Base-by-base conservation (phyloP, 2,888 invertebrate species). In the Dasysyrphus albostriatus region DNA sequence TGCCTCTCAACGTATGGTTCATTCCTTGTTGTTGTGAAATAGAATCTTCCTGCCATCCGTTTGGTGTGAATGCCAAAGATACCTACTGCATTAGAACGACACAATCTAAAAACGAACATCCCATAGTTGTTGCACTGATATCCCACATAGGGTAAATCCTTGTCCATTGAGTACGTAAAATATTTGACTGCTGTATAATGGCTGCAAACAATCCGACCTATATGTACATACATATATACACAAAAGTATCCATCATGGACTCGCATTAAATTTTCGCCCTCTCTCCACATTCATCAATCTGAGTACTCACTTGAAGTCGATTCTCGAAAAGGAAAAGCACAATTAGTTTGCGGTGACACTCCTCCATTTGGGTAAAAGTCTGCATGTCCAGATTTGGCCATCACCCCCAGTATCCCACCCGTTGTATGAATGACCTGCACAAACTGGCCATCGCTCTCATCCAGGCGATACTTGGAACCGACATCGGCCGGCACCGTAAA, bases 301-400 rank as follows among this genome's bases (percentile, higher is more conserved):
- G 75, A 75, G 63, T 75, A 89, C 90, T 90, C 82, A 92, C 92
- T 92, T 77, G 90, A 90, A 70, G 90, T 91, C 75, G 89, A 89
- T 88, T 91, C 89, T 58, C 91, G 90, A n/a, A 89, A 88, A 24
- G 90, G 88, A 79, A 89, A 89, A 81, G 90, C 88, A 82, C 93
- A 93, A 88, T 92, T 92, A 16, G 89, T 88, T 88, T 93, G 93
- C 3, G 92, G 92, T 0, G 90, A 90, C 8, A 83, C 89, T 0
- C 93, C 92, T 1, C 92, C 92, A 76, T 93, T 92, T 1, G 93
- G 92, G 85, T 91, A 93, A 85, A 92, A 93, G 78, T 93, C 93
- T 0, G 92, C 92, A 82, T 93, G 92, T 5, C 93, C 93, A 10
- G 90, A 90, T 88, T 92, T 92, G 3, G 90, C 72, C 19, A 88